Conservation (phyloP, 1,140 invertebrate species). For the Protaetia brevitarsis region DNA sequence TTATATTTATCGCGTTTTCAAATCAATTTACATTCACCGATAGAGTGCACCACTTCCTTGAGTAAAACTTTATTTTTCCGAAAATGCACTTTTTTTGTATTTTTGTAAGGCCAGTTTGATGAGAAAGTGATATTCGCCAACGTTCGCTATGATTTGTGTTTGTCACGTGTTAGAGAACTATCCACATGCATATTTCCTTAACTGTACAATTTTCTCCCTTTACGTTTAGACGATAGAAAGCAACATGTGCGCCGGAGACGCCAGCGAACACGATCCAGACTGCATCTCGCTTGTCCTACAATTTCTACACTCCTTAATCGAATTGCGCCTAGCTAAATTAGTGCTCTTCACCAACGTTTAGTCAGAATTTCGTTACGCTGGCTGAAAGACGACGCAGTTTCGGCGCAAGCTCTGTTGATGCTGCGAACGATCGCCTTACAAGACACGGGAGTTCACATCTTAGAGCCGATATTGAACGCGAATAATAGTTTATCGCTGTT, state of each 20-base stretch:
- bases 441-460: neutral
- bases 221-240: constrained; percentile 13
- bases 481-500: constrained; percentile 35
- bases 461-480: neutral
- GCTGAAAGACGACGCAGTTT: constrained; percentile 45
- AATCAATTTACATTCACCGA: too few species aligned
- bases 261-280: constrained; percentile 47
- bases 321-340: constrained; percentile 48
- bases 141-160: too few species aligned
- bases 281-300: constrained; percentile 52
- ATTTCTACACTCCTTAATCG: constrained; percentile 52
- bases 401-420: constrained; percentile 38
- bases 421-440: constrained; percentile 35
- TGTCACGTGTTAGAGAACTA: too few species aligned
- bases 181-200: too few species aligned
- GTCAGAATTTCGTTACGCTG: constrained; percentile 50
- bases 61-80: too few species aligned
- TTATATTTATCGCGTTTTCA: too few species aligned
- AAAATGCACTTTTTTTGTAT: too few species aligned
- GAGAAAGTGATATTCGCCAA: too few species aligned
- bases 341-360: constrained; percentile 47
- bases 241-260: constrained; percentile 18
- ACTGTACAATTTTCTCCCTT: too few species aligned
- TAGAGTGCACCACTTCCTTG: too few species aligned
- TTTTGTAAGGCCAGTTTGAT: too few species aligned